Evolutionary conservation across 2,113 vertebrate species (phyloP), one percentile per base, ranked within the genome.

Genomic region (Ceratotherium simum): DNA sequence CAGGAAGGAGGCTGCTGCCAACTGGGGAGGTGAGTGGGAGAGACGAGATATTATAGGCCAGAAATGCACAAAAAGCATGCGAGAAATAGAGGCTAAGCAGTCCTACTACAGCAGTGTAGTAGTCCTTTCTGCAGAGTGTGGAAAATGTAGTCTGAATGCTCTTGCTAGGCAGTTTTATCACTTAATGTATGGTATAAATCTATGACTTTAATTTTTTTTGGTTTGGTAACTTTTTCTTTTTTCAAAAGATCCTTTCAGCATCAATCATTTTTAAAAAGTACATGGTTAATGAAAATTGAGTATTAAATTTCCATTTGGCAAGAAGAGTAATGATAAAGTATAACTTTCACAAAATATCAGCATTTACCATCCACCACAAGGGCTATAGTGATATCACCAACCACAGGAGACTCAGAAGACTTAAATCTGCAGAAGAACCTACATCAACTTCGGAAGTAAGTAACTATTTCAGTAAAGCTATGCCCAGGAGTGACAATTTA

Each of bases 331-430:
- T 56, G 56, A 78, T 91, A 17, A 96, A 79, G 29, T 36, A 2
- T 48, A 79, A 58, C n/a, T 65, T 95, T 83, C 48, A 76, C 42
- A 93, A 86, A 93, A 91, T 23, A 70, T 31, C 46, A 79, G 17
- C 36, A 82, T 91, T 91, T 79, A 31, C 33, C 36, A 78, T 78
- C 56, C 31, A 48, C 20, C 54, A 70, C 0, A 16, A n/a, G 3
- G 4, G 6, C 20, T 42, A 88, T 0, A 18, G 6, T 27, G 33
- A 48, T 58, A 90, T 46, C 33, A 91, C 1, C 27, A 90, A 83
- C 54, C 54, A 48, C 2, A 79, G n/a, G 23, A 36, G 8, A 91
- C 78, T 39, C 6, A 11, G 6, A 42, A 93, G 62, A 79, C n/a
- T n/a, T 2, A 42, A 56, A 58, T 51, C 67, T 65, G 39, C 36